These are phyloP conservation scores for Agonopterix heracliana DNA, from an alignment of 2,888 invertebrate genomes.

Conservation along the genomic window DNA sequence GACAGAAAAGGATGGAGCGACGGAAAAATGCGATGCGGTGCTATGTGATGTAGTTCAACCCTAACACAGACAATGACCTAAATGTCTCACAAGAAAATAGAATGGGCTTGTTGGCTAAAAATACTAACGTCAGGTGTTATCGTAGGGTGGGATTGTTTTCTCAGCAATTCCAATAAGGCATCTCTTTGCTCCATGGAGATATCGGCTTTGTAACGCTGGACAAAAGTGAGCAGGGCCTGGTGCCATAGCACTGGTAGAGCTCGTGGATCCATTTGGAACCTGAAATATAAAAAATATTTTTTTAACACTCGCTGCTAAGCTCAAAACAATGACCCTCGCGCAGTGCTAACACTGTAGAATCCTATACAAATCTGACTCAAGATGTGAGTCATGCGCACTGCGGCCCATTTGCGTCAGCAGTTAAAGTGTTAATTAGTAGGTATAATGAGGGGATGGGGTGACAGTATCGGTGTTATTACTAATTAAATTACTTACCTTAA, in stretches of 20 bases:
- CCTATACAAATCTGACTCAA: no score
- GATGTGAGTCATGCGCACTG: no score
- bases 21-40: no score
- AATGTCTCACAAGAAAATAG: neutral
- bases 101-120: neutral
- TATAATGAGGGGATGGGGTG: constrained; percentile 1
- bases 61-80: neutral
- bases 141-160: constrained; percentile 81
- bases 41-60: neutral
- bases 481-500: constrained; percentile 82
- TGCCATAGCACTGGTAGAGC: constrained; percentile 98
- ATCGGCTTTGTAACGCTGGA: constrained; percentile 96
- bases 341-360: no score
- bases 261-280: constrained; percentile 89
- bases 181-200: constrained; percentile 95
- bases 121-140: constrained; percentile 80
- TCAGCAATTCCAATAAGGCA: constrained; percentile 85
- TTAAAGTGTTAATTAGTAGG: no score
- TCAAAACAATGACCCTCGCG: no score
- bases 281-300: no score
- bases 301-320: no score
- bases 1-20: no score
- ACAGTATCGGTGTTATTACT: no score
- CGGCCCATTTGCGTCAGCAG: no score
- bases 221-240: constrained; percentile 94